Conservation (phyloP, 2,113 vertebrate genomes). For the Pseudopodoces humilis region DNA sequence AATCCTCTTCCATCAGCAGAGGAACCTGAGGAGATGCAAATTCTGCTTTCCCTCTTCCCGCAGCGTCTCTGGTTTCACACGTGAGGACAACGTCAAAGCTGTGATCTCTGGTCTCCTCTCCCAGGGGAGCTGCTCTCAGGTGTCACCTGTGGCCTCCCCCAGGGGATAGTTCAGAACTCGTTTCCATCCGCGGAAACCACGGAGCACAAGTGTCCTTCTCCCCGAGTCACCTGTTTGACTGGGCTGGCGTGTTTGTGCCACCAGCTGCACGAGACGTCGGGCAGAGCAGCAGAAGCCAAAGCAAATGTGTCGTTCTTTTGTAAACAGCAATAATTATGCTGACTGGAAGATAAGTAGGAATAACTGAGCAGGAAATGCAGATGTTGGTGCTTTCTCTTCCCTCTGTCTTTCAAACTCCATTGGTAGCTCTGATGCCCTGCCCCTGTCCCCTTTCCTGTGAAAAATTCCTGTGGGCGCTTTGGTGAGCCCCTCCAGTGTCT, state of each 20-base stretch:
- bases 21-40: background rate
- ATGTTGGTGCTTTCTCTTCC: background rate
- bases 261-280: background rate
- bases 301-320: background rate
- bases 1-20: background rate
- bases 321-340: background rate
- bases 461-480: background rate
- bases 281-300: background rate
- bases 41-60: background rate
- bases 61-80: background rate
- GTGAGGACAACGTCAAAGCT: background rate
- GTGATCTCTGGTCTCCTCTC: background rate
- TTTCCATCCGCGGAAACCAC: rapidly evolving
- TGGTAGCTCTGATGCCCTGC: rapidly evolving
- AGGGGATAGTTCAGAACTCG: background rate
- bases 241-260: rapidly evolving
- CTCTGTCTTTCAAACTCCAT: background rate
- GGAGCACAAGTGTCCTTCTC: background rate
- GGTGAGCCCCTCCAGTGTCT: background rate
- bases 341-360: background rate
- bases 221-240: background rate
- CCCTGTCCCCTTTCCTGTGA: background rate
- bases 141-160: background rate
- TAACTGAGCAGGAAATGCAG: background rate
- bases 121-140: background rate